phyloP scores from a whole-genome alignment of 2,797 vertebrate genomes.

The Gila robusta region DNA sequence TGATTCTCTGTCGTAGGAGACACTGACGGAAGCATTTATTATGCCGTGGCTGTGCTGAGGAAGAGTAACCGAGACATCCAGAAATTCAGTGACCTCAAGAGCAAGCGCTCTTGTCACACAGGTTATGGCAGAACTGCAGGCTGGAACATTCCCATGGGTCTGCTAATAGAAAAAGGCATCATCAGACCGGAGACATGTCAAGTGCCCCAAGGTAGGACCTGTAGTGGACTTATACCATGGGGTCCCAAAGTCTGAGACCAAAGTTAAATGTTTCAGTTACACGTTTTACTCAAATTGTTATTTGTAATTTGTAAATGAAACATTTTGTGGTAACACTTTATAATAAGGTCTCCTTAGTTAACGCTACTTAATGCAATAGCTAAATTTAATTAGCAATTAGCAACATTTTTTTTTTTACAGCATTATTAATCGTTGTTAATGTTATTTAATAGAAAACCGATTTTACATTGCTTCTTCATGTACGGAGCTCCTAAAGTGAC shows the following conservation, averaged over 20 bases:
- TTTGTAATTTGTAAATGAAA: background rate
- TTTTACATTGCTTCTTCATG: background rate
- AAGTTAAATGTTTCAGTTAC: background rate
- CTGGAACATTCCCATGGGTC: constrained; percentile 87
- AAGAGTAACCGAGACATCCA: constrained; percentile 77
- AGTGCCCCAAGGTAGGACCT: constrained; percentile 77
- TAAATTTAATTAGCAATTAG: background rate
- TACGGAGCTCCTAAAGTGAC: no score
- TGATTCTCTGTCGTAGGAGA: constrained; percentile 72
- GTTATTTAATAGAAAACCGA: background rate
- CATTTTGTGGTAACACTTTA: background rate
- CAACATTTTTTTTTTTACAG: background rate
- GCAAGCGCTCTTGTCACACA: constrained; percentile 89
- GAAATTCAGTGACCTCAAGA: constrained; percentile 82
- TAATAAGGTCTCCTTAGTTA: background rate
- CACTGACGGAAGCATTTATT: constrained; percentile 81
- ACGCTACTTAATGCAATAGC: background rate
- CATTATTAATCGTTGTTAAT: background rate
- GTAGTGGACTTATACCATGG: background rate
- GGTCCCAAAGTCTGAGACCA: background rate
- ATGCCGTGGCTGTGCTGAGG: constrained; percentile 88
- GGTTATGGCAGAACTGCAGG: constrained; percentile 85
- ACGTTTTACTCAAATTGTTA: background rate
- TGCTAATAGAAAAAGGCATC: constrained; percentile 77
- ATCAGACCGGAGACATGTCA: constrained; percentile 78